Conservation (phyloP, 2,797 vertebrate genomes). For the Sebastes trivittatus region DNA sequence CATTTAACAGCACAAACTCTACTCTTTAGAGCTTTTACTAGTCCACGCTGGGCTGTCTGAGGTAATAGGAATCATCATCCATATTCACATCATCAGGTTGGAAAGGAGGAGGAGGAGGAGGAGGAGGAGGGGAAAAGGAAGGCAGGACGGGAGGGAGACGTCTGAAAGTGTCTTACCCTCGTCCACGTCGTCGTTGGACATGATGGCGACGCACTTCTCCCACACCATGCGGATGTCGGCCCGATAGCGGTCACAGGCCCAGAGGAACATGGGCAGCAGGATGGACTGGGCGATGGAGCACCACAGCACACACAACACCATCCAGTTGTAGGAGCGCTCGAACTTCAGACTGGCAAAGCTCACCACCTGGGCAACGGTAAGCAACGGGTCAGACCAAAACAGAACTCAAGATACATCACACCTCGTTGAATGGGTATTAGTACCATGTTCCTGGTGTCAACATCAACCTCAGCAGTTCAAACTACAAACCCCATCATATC, state of each 20-base stretch:
- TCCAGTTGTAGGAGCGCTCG: constrained; percentile 89
- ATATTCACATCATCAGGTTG: constrained; percentile 38
- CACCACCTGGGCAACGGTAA: constrained; percentile 84
- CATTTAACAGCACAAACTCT: not conserved
- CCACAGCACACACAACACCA: constrained; percentile 93
- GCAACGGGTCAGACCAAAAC: not conserved
- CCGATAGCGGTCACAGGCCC: constrained; percentile 93
- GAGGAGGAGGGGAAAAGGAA: constrained; percentile 17
- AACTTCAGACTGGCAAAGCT: constrained; percentile 92
- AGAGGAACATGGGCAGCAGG: constrained; percentile 91
- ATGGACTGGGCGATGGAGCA: constrained; percentile 94
- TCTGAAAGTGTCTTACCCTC: constrained; percentile 83
- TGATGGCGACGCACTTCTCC: constrained; percentile 92
- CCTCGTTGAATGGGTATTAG: not conserved
- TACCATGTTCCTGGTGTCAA: not conserved
- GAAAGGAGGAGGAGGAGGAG: too few species aligned
- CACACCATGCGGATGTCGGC: constrained; percentile 90
- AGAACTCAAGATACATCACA: not conserved
- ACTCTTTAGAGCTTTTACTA: not conserved
- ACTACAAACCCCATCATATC: not conserved
- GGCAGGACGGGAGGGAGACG: constrained; percentile 24
- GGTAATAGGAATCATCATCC: constrained; percentile 24
- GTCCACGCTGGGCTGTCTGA: constrained; percentile 18
- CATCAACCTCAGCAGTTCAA: not conserved
- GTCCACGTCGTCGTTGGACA: constrained; percentile 90